Evolutionary conservation across 2,888 invertebrate genomes (phyloP), one percentile per base, ranked within the genome.

Genomic region (Tricholauxania praeusta): DNA sequence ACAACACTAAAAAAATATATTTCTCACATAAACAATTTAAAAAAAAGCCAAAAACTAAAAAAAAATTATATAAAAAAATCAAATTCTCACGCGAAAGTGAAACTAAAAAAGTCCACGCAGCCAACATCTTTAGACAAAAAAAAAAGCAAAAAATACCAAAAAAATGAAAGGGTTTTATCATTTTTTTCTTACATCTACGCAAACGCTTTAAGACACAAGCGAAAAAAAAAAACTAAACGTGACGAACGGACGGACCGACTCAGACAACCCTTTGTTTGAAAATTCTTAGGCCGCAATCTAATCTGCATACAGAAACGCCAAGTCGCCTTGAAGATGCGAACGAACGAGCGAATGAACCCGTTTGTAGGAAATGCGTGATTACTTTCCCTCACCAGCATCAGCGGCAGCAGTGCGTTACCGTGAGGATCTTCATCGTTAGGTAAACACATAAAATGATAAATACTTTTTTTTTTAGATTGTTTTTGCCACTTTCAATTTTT

Each of bases 61-160:
- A 66, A 53, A 28, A 53, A 66, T 39, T 7, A 12, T 8, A 12
- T 12, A 68, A 22, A 64, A 64, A 64, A 64, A 64, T 39, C 39
- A 70, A 49, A 52, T 70, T 70, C 70, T 70, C 70, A 70, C 70
- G 62, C 19, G 51, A 69, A 69, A 69, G 69, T 69, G 69, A 69
- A 69, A 47, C 53, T 60, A 28, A 62, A 60, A 53, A 67, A 67
- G 12, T 17, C 7, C 22, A 17, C 28, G 52, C 53, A 53, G 15
- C 47, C 28, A 69, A 60, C 15, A 60, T 15, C 69, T n/a, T 22
- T 10, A 22, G 17, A 12, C n/a, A 17, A 28, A 69, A 69, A 69
- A n/a, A 69, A 69, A 66, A 66, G 28, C 32, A 60, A 32, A 22
- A 68, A 59, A 17, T 49, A 62, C 28, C 19, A 47, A 32, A 51